Percentiles rank a stretch among this genome's conserved stretches.
These are phyloP conservation scores for Microctonus hyperodae DNA, from an alignment of 2,888 invertebrate genomes.

Conservation along the genomic window DNA sequence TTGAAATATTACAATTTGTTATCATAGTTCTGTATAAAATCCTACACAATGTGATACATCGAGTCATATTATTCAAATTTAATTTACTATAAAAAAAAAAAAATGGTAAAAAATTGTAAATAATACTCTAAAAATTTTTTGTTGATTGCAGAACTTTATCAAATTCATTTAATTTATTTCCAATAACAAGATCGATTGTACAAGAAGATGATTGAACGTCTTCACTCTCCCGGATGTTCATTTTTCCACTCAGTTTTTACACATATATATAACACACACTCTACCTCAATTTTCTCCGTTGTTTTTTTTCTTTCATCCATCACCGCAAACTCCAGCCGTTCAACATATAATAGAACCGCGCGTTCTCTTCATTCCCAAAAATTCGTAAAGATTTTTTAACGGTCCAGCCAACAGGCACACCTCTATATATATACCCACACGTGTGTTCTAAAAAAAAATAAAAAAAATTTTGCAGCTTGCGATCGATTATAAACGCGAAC, in stretches of 20 bases:
- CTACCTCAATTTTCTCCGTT: constrained; percentile 11
- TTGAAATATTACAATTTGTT: no score
- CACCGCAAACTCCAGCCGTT: constrained; percentile 23
- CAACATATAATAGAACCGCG: constrained; percentile 15
- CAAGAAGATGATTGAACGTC: constrained; percentile 21
- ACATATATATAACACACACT: not conserved
- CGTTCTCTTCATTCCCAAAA: constrained; percentile 25
- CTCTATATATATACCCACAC: not conserved
- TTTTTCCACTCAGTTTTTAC: constrained; percentile 29
- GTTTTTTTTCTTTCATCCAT: not conserved
- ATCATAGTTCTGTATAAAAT: no score
- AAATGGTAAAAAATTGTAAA: no score
- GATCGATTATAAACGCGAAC: constrained; percentile 30
- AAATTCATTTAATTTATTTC: not conserved
- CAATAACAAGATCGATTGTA: constrained; percentile 33
- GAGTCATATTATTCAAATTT: no score
- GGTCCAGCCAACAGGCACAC: not conserved
- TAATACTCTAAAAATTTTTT: no score
- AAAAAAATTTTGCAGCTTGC: constrained; percentile 47
- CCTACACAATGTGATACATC: no score
- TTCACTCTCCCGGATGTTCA: constrained; percentile 28
- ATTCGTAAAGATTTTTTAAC: constrained; percentile 11
- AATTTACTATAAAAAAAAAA: no score
- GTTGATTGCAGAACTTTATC: no score
- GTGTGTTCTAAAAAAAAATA: constrained; percentile 18